Evolutionary conservation across 23 tunicate species (phyloP).

Genomic region (Ciona savignyi): DNA sequence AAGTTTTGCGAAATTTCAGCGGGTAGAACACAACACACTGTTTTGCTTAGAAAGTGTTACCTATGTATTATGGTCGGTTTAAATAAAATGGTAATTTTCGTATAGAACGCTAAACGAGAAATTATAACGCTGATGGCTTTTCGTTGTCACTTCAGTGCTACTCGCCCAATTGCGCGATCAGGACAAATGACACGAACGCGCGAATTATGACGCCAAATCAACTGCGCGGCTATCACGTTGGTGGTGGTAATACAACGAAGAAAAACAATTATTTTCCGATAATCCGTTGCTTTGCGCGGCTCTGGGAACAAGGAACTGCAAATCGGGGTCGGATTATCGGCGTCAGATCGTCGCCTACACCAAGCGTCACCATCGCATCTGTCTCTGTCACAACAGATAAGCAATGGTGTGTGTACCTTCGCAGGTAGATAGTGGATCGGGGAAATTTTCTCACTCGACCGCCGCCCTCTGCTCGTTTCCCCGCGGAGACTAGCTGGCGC

Average conservation of each 20-base stretch:
- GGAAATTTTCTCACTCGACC: background rate
- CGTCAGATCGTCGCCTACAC: conserved; percentile 8
- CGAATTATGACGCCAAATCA: background rate
- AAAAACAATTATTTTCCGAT: background rate
- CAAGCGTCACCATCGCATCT: conserved; percentile 7
- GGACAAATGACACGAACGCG: background rate
- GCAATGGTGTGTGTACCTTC: background rate
- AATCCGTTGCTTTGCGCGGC: background rate
- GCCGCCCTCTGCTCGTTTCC: background rate
- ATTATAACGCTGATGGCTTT: no score
- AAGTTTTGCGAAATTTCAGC: no score
- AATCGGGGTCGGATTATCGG: conserved; percentile 15
- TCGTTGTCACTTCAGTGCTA: background rate
- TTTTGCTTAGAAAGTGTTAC: no score
- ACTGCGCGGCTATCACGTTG: background rate
- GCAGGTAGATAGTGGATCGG: background rate
- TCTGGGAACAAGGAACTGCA: background rate
- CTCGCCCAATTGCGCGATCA: background rate
- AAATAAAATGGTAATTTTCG: no score
- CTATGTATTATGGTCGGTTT: no score
- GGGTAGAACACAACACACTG: no score
- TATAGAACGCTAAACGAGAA: no score
- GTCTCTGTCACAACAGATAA: background rate
- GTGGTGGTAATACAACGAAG: background rate
- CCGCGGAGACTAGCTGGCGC: background rate